Conservation (phyloP, 2,797 vertebrate species). For the Pachyuromys duprasi region DNA sequence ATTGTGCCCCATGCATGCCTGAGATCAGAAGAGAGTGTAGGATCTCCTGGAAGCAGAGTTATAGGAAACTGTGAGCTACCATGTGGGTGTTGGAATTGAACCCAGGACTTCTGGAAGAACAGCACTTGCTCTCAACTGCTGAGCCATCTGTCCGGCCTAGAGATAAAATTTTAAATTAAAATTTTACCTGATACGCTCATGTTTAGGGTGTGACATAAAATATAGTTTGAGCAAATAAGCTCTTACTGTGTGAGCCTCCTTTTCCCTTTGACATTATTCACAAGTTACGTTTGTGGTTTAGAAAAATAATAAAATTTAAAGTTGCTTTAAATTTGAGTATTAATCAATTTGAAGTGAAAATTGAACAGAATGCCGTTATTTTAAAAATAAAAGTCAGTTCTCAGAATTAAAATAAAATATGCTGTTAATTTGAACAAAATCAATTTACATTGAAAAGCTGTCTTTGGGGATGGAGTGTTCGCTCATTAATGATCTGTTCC, state of each 20-base stretch:
- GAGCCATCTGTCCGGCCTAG: background rate
- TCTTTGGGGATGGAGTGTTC: background rate
- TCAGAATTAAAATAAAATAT: background rate
- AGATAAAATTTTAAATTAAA: background rate
- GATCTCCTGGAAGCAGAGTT: background rate
- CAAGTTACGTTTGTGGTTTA: background rate
- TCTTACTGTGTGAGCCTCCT: background rate
- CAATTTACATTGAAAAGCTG: background rate
- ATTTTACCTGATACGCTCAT: background rate
- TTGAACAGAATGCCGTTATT: background rate
- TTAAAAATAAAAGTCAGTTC: conserved; percentile 31
- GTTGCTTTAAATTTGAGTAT: background rate
- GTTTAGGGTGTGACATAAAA: conserved; percentile 7
- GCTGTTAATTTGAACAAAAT: background rate
- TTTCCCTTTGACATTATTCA: conserved; percentile 5
- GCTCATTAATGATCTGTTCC: background rate
- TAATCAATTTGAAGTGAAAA: conserved; percentile 27
- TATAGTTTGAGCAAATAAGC: background rate
- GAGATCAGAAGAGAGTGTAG: background rate
- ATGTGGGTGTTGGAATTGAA: background rate
- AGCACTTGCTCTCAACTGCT: background rate
- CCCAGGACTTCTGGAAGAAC: background rate
- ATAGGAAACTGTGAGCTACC: background rate
- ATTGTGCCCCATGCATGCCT: background rate
- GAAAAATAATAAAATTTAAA: conserved; percentile 20